Percentiles rank a stretch among this genome's conserved stretches.
phyloP scores from a whole-genome alignment of 2,113 vertebrate species.

The Acinonyx jubatus region DNA sequence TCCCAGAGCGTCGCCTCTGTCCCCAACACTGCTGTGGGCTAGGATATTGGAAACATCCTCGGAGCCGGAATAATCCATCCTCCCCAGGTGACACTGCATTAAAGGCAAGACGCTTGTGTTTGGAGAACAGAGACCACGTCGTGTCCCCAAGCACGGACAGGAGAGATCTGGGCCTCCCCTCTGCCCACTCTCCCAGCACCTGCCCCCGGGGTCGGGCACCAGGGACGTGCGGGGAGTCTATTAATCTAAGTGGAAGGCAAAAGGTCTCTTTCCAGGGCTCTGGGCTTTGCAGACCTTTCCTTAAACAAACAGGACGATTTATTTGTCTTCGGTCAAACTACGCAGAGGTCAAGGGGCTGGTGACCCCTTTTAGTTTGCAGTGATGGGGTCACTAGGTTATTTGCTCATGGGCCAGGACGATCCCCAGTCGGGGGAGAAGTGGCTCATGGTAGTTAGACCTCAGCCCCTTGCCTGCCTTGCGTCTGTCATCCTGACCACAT shows the following conservation, averaged over 20 bases:
- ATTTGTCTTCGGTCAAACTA: background rate
- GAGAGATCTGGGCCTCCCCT: background rate
- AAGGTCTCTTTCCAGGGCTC: rapidly evolving
- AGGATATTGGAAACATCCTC: background rate
- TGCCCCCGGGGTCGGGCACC: background rate
- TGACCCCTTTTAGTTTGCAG: background rate
- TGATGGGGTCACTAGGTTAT: background rate
- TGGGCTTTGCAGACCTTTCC: background rate
- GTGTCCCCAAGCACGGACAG: background rate
- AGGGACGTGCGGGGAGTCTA: rapidly evolving
- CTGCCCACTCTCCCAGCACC: rapidly evolving
- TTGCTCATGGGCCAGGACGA: background rate
- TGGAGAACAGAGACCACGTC: background rate
- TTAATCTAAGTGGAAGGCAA: background rate
- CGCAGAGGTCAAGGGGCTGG: background rate
- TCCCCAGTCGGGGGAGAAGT: background rate
- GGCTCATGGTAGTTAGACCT: rapidly evolving
- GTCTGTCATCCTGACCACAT: rapidly evolving
- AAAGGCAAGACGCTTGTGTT: background rate
- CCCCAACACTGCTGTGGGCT: background rate
- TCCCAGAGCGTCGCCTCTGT: background rate
- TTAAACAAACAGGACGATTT: conserved; percentile 4
- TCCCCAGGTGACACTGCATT: background rate
- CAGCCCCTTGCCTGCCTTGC: background rate
- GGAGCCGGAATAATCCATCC: background rate